phyloP scores from a whole-genome alignment of 2,888 invertebrate genomes.

The Trichogramma dendrolimi region DNA sequence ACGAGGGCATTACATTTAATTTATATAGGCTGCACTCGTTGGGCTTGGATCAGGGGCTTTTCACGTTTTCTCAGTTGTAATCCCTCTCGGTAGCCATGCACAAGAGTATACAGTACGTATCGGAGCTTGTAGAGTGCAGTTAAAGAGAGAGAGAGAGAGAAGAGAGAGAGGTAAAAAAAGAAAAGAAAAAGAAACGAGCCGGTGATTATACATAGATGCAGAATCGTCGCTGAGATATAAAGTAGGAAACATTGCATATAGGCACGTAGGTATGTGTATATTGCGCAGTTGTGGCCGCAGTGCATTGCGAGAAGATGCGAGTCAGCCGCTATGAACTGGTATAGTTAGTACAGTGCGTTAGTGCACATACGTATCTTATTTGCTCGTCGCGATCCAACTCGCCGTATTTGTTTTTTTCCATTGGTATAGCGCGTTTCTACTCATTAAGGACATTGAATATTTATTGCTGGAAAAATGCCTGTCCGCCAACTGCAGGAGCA shows the following conservation, averaged over 20 bases:
- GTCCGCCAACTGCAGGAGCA: background rate
- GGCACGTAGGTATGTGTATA: slow-evolving; percentile 40
- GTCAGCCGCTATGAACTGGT: slow-evolving; percentile 42
- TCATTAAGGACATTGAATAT: slow-evolving; percentile 27
- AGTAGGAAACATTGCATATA: slow-evolving; percentile 4
- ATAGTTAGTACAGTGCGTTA: slow-evolving; percentile 41
- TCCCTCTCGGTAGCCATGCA: slow-evolving; percentile 25
- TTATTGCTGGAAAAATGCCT: slow-evolving; percentile 21
- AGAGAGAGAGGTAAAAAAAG: too few relatives aligned
- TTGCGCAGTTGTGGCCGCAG: slow-evolving; percentile 34
- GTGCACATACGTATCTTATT: slow-evolving; percentile 27
- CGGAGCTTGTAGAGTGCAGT: background rate
- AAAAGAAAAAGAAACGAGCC: background rate
- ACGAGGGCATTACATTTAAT: slow-evolving; percentile 45
- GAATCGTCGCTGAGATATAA: slow-evolving; percentile 32
- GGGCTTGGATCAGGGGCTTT: slow-evolving; percentile 29
- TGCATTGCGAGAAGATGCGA: too few relatives aligned
- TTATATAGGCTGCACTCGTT: slow-evolving; percentile 37
- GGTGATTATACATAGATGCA: slow-evolving; percentile 31
- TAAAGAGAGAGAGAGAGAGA: background rate
- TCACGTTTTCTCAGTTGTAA: slow-evolving; percentile 37
- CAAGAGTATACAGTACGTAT: background rate
- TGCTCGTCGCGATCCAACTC: slow-evolving; percentile 22
- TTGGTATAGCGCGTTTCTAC: slow-evolving; percentile 13
- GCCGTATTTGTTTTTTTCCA: background rate